A percentile compares a stretch with the other conserved stretches of the same genome.
Conservation (phyloP, 2,888 invertebrate species). For the Drosophila kuntzei region DNA sequence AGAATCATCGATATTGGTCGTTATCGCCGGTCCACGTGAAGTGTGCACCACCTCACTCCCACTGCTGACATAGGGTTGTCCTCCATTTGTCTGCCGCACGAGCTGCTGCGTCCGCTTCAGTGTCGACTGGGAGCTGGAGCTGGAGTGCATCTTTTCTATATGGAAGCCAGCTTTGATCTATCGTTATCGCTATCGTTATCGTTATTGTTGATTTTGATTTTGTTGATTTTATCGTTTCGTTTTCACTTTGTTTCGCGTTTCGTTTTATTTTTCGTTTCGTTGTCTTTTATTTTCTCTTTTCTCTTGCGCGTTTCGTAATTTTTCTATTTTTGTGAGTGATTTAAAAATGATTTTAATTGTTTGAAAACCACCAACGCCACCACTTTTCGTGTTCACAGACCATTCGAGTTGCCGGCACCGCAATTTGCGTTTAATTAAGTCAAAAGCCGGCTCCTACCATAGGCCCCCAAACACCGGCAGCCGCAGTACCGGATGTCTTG, state of each 20-base stretch:
- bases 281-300: slow-evolving; percentile 30
- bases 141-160: slow-evolving; percentile 68
- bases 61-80: slow-evolving; percentile 67
- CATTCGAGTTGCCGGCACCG: slow-evolving; percentile 63
- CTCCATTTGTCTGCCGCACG: slow-evolving; percentile 67
- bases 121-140: slow-evolving; percentile 72
- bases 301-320: slow-evolving; percentile 50
- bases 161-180: slow-evolving; percentile 46
- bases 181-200: slow-evolving; percentile 34
- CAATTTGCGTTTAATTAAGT: slow-evolving; percentile 80
- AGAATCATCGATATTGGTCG: slow-evolving; percentile 87
- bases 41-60: slow-evolving; percentile 76
- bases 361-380: slow-evolving; percentile 27
- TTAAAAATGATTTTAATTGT: slow-evolving; percentile 66
- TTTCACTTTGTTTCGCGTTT: slow-evolving; percentile 27
- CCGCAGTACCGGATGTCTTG: slow-evolving; percentile 73
- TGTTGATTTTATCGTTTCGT: slow-evolving; percentile 49
- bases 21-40: slow-evolving; percentile 88
- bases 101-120: slow-evolving; percentile 78
- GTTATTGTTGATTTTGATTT: slow-evolving; percentile 32
- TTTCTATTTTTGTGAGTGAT: slow-evolving; percentile 71
- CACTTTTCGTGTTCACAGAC: slow-evolving; percentile 60
- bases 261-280: slow-evolving; percentile 21
- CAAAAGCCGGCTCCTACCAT: slow-evolving; percentile 49
- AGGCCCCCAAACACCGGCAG: slow-evolving; percentile 25